Evolutionary conservation across 2,888 invertebrate genomes (phyloP), one percentile per base, ranked within the genome.

Genomic region (Baccha elongata): DNA sequence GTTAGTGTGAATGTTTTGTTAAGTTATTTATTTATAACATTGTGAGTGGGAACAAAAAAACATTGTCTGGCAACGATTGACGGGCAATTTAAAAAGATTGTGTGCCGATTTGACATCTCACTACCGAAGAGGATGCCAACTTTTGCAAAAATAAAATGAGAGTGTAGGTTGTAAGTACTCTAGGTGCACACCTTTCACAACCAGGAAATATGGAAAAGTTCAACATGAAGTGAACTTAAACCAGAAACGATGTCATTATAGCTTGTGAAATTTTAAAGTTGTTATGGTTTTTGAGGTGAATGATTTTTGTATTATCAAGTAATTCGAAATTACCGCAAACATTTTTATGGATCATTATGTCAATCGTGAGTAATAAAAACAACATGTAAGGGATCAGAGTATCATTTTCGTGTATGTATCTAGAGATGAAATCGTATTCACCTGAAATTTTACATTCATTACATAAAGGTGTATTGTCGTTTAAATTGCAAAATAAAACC

Each of bases 61-160:
- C 10, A 37, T 1, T 6, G 35, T n/a, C 55, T 29, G 17, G 17
- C 0, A 37, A 26, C 15, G 32, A 62, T 37, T 74, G 80, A 80
- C 69, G 74, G 74, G 80, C 69, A 74, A 72, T 78, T 71, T 35
- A 65, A n/a, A n/a, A n/a, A n/a, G 71, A 65, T 76, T 44, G 37
- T 23, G 42, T 55, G 37, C 15, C 26, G n/a, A 68, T 15, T 32
- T 55, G 32, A 40, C 29, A 37, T 72, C 32, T 50, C 1, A 21
- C 19, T 11, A 3, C 11, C 6, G 11, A 35, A 3, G 13, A 58
- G 19, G 5, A 7, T 6, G 26, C 26, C 50, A 15, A 98, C 91
- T n/a, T n/a, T n/a, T n/a, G n/a, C n/a, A n/a, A n/a, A n/a, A n/a
- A 98, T 97, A 92, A 98, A 23, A 23, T 13, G 13, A 32, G 8